Percentiles rank a stretch among this genome's conserved stretches.
Evolutionary conservation across 2,113 vertebrate genomes (phyloP).

Genomic region (human): GRCh38 chr20:60253001-60253500

Average conservation of each 20-base stretch:
- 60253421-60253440: background rate
- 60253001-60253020: accelerated
- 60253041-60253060: accelerated
- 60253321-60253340: accelerated
- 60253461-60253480: no score
- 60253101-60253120: accelerated
- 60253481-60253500: no score
- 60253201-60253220: background rate
- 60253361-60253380: background rate
- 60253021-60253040: background rate
- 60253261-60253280: background rate
- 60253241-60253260: background rate
- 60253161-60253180: no score
- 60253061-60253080: accelerated
- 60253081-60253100: no score
- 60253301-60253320: background rate
- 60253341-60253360: background rate
- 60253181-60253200: background rate
- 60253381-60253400: no score
- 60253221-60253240: background rate
- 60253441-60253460: background rate
- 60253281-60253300: background rate
- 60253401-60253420: no score
- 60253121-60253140: background rate
- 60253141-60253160: no score